Evolutionary conservation across 2,888 invertebrate species (phyloP).

Genomic region (Amiota mariae): DNA sequence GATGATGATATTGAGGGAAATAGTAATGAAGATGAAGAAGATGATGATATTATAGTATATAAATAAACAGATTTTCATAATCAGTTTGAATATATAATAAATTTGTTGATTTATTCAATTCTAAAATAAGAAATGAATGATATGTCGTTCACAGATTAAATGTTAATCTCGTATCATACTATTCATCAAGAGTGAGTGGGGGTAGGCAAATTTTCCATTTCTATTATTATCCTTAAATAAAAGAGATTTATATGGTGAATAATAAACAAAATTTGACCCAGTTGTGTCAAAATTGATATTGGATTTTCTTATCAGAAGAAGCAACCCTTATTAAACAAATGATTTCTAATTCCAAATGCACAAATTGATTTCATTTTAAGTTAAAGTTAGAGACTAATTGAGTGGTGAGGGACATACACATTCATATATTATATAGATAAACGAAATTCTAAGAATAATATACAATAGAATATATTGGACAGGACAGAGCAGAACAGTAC

Average conservation of each 20-base stretch:
- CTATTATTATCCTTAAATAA: too few relatives aligned
- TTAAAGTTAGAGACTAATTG: too few relatives aligned
- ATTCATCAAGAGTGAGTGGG: neutral
- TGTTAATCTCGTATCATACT: neutral
- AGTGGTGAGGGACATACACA: too few relatives aligned
- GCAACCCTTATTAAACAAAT: constrained; percentile 9
- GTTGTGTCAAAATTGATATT: neutral
- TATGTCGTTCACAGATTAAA: neutral
- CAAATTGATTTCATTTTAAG: constrained; percentile 3
- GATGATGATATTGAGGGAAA: neutral
- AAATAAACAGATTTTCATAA: neutral
- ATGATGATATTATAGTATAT: neutral
- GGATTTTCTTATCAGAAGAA: neutral
- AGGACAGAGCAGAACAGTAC: too few relatives aligned
- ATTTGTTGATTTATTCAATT: neutral
- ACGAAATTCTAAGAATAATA: too few relatives aligned
- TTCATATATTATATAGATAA: too few relatives aligned
- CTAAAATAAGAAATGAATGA: neutral
- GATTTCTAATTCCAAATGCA: neutral
- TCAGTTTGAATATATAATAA: neutral
- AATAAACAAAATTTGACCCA: neutral
- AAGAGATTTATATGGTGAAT: too few relatives aligned
- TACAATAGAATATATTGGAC: too few relatives aligned
- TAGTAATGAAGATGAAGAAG: neutral
- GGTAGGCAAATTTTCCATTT: too few relatives aligned